phyloP scores from a whole-genome alignment of 2,797 vertebrate species.

The Myotis findleyi region DNA sequence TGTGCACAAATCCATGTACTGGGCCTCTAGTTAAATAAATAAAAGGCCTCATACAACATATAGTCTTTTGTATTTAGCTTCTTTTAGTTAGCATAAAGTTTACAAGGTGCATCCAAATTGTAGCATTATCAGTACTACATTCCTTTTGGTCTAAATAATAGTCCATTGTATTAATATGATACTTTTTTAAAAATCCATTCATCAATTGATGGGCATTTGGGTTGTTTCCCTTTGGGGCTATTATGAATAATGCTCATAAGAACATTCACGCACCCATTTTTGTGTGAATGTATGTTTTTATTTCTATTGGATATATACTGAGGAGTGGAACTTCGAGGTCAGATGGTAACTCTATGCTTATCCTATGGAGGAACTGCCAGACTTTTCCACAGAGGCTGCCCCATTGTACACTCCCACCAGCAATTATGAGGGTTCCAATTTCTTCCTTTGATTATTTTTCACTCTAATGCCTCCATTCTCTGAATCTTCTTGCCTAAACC shows the following conservation, averaged over 20 bases:
- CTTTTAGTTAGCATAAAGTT: neutral
- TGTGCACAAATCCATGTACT: too few species aligned
- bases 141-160: slow-evolving; percentile 12
- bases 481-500: neutral
- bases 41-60: neutral
- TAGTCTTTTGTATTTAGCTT: neutral
- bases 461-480: neutral
- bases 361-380: neutral
- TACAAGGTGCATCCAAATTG: neutral
- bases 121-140: neutral
- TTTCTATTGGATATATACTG: neutral
- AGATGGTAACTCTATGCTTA: neutral
- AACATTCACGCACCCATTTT: neutral
- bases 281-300: too few species aligned
- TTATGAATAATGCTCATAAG: neutral
- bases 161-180: neutral
- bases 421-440: slow-evolving; percentile 47
- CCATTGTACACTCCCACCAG: neutral
- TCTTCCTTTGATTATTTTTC: slow-evolving; percentile 24
- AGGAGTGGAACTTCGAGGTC: neutral
- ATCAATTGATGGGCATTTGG: neutral
- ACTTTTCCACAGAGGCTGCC: neutral
- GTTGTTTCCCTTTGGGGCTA: neutral
- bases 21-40: neutral
- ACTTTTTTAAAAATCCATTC: neutral